Conservation (phyloP, 2,888 invertebrate genomes). For the Caenorhabditis sp. region DNA sequence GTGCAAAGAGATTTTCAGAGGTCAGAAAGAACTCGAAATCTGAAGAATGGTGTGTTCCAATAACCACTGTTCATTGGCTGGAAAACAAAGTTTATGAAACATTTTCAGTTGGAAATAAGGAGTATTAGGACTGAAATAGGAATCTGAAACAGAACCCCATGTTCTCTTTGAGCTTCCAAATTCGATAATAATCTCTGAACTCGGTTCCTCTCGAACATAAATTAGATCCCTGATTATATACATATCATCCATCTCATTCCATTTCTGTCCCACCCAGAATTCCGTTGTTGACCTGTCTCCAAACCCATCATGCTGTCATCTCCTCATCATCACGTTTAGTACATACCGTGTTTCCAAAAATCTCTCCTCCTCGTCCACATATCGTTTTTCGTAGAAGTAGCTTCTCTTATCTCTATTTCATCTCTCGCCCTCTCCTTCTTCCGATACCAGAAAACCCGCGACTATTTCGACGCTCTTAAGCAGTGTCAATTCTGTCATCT, state of each 20-base stretch:
- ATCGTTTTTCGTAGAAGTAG: slow-evolving; percentile 39
- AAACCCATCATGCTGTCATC: slow-evolving; percentile 35
- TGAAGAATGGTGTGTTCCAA: too few species aligned
- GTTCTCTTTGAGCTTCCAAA: too few species aligned
- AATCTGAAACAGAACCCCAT: too few species aligned
- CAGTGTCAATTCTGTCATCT: slow-evolving; percentile 2
- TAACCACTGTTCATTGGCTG: too few species aligned
- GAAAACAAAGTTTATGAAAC: too few species aligned
- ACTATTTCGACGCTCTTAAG: slow-evolving; percentile 51
- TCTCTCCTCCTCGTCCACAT: slow-evolving; percentile 10
- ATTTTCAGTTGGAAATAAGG: too few species aligned
- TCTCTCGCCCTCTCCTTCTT: slow-evolving; percentile 6
- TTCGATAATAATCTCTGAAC: too few species aligned
- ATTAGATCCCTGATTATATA: too few species aligned
- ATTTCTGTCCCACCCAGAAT: slow-evolving; percentile 24
- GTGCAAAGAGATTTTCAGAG: too few species aligned
- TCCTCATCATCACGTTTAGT: slow-evolving; percentile 43
- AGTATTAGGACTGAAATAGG: too few species aligned
- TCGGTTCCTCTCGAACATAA: too few species aligned
- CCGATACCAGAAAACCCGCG: slow-evolving; percentile 51
- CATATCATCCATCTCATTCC: neutral
- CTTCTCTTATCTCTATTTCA: slow-evolving; percentile 54
- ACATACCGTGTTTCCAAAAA: slow-evolving; percentile 35
- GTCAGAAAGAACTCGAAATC: too few species aligned
- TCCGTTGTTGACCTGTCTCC: slow-evolving; percentile 31